Conservation (phyloP, 2,113 vertebrate genomes). For the Syngnathus typhle region DNA sequence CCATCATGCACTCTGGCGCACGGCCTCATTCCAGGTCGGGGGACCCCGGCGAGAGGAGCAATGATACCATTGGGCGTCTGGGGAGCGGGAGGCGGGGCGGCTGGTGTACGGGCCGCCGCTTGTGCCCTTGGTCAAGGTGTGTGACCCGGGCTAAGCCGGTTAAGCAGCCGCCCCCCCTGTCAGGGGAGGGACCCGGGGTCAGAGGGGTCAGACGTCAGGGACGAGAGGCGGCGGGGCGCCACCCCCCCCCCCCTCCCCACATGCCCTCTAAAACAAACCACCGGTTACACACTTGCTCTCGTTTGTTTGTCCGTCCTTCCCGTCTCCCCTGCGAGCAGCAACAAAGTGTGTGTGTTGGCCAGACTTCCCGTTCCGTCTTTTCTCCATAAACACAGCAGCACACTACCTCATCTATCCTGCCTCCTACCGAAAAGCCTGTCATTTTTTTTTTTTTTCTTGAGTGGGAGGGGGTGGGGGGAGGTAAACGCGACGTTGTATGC, state of each 20-base stretch:
- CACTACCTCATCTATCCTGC: conserved; percentile 22
- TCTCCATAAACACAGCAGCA: conserved; percentile 38
- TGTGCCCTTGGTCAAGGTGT: conserved; percentile 66
- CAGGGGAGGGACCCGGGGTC: conserved; percentile 59
- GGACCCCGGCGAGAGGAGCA: conserved; percentile 35
- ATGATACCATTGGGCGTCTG: conserved; percentile 45
- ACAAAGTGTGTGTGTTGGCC: conserved; percentile 34
- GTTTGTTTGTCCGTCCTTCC: conserved; percentile 62
- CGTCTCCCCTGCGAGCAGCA: conserved; percentile 40
- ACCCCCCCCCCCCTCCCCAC: conserved; percentile 27
- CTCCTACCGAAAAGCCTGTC: conserved; percentile 50
- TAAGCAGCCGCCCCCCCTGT: conserved; percentile 63
- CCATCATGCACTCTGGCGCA: conserved; percentile 9
- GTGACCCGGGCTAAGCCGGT: conserved; percentile 68
- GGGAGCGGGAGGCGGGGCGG: conserved; percentile 24
- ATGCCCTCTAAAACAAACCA: conserved; percentile 67
- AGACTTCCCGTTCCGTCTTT: conserved; percentile 24
- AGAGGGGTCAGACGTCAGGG: conserved; percentile 59
- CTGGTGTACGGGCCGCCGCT: conserved; percentile 14
- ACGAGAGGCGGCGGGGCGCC: conserved; percentile 35
- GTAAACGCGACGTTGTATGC: conserved; percentile 58
- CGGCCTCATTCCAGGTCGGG: conserved; percentile 19
- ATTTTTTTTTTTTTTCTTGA: too few species aligned
- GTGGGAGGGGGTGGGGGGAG: conserved; percentile 11
- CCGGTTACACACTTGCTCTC: conserved; percentile 60